Conservation (phyloP, 2,888 invertebrate species). For the Drosophila nr. perissopoda region DNA sequence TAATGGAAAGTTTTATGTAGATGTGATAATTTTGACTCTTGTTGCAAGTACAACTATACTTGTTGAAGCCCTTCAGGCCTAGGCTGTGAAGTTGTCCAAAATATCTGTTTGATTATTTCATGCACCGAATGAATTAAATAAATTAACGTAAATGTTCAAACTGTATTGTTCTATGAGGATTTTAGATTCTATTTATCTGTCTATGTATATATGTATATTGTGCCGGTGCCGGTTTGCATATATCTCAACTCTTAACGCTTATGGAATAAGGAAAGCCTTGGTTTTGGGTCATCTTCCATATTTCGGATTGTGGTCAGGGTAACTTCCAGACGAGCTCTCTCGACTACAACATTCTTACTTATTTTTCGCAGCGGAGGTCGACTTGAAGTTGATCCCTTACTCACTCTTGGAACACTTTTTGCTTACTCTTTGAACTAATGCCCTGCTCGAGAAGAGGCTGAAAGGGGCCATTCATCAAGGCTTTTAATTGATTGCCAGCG, state of each 20-base stretch:
- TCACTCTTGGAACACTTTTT: background rate
- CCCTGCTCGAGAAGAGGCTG: constrained; percentile 5
- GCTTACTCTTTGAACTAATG: background rate
- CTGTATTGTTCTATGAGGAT: background rate
- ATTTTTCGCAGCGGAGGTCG: background rate
- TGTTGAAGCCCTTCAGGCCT: background rate
- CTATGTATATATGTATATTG: background rate
- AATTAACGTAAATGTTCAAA: background rate
- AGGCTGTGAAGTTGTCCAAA: background rate
- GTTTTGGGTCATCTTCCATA: background rate
- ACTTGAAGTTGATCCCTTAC: background rate
- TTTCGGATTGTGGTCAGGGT: background rate
- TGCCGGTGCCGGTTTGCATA: background rate
- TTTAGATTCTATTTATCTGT: background rate
- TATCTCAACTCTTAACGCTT: background rate
- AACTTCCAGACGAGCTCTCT: background rate
- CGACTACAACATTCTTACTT: background rate
- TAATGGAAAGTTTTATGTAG: background rate
- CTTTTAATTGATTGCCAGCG: constrained; percentile 64
- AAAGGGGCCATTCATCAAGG: constrained; percentile 51
- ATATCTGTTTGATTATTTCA: background rate
- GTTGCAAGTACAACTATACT: too few relatives aligned
- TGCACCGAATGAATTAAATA: background rate
- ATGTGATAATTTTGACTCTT: background rate
- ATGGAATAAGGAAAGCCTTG: background rate